Evolutionary conservation across 2,888 invertebrate genomes (phyloP).

Genomic region (Pollenia angustigena): DNA sequence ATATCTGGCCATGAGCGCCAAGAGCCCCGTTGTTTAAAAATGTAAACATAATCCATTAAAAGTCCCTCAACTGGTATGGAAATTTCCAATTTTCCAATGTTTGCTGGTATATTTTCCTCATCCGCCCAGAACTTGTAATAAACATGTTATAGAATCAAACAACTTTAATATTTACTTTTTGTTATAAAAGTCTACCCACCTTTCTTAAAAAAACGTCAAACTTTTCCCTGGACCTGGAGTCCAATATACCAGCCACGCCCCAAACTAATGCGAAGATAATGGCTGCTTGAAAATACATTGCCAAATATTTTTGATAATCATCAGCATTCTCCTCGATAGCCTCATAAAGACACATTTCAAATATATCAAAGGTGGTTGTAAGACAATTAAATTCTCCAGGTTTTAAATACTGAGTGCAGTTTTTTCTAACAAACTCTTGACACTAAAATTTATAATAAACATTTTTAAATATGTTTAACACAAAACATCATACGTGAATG

Average conservation of each 20-base stretch:
- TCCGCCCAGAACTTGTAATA: constrained; percentile 68
- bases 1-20: constrained; percentile 95
- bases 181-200: constrained; percentile 77
- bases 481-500: no score
- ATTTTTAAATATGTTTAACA: background rate
- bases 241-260: constrained; percentile 93
- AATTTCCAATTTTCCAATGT: constrained; percentile 89
- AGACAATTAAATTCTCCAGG: constrained; percentile 90
- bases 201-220: constrained; percentile 88
- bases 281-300: constrained; percentile 90
- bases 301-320: constrained; percentile 89
- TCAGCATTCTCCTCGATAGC: constrained; percentile 87
- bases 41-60: constrained; percentile 92
- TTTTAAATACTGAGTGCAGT: constrained; percentile 87
- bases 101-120: constrained; percentile 84
- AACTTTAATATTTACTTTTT: background rate
- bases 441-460: constrained; percentile 74
- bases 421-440: constrained; percentile 88
- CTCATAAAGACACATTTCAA: constrained; percentile 91
- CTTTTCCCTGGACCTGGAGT: constrained; percentile 88
- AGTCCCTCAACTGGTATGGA: constrained; percentile 91
- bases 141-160: background rate
- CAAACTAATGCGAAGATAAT: constrained; percentile 91
- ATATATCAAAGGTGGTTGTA: constrained; percentile 89
- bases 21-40: constrained; percentile 91